A percentile compares a stretch with the other conserved stretches of the same genome.
Evolutionary conservation across 2,797 vertebrate species (phyloP).

Genomic region (Phylloscopus collybita): DNA sequence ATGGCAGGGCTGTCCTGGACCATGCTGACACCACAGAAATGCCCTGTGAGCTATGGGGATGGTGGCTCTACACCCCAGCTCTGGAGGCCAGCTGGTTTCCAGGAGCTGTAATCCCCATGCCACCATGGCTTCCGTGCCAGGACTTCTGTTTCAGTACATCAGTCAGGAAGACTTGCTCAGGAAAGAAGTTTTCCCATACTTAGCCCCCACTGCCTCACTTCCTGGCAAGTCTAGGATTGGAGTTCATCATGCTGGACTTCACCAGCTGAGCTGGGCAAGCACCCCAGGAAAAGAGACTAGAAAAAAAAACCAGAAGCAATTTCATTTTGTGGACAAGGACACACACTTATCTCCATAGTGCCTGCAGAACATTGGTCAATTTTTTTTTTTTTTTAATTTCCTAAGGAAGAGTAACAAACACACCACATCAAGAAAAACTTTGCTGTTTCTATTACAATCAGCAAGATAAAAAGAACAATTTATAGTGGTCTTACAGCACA

Average conservation of each 20-base stretch:
- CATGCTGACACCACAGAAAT: accelerated
- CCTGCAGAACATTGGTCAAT: background rate
- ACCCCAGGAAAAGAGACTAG: background rate
- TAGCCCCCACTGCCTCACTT: background rate
- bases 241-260: background rate
- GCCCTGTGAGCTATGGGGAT: background rate
- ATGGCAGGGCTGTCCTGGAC: background rate
- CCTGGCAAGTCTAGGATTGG: background rate
- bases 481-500: background rate
- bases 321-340: background rate
- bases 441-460: background rate
- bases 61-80: background rate
- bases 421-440: background rate
- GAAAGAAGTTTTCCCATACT: background rate
- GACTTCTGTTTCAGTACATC: background rate
- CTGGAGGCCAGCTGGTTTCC: background rate
- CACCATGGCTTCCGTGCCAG: background rate
- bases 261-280: background rate
- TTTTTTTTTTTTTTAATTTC: background rate
- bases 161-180: background rate
- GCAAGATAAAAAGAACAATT: background rate
- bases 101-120: background rate
- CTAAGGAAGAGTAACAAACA: background rate
- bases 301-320: background rate
- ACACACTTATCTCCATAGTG: background rate